Evolutionary conservation across 2,113 vertebrate genomes (phyloP), one percentile per base, ranked within the genome.

Genomic region (Perca fluviatilis): DNA sequence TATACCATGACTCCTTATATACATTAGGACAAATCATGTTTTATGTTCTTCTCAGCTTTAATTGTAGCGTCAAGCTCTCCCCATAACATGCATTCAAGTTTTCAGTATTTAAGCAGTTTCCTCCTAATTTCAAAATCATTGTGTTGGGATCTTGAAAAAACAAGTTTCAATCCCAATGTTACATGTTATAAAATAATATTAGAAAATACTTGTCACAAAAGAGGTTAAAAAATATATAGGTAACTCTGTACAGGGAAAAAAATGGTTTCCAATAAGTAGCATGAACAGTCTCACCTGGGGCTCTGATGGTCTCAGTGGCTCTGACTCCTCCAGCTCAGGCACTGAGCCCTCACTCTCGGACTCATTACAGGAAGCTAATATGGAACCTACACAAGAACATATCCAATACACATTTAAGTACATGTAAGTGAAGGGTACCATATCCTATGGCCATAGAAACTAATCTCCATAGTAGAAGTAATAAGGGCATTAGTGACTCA

Each of bases 261-360:
- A 15, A 47, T 18, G 3, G 4, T 64, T n/a, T 46, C 9, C 1
- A 60, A 33, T 65, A 69, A 71, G 25, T 27, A 60, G 33, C 1
- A 40, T n/a, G 11, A 56, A 33, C 21, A 36, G 62, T 70, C 90
- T 79, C 83, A 98, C 98, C 95, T 97, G 97, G 12, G 92, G 89
- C 53, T 97, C 94, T 5, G 92, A 86, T 0, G 94, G 89, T 83
- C 92, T 95, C 0, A 95, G 90, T 51, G 95, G 94, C 50, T 96
- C 97, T 0, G 95, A 92, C 50, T 98, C 97, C 82, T 98, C 98
- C 40, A 96, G 92, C 78, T 98, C 98, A 0, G 97, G 96, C 36
- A 97, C 93, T 0, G 98, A 98, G 0, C 96, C 97, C 6, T 97
- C 98, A 0, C 97, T 98, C 71, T 99, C 97, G 0, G 97, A 97